Evolutionary conservation across 1,140 invertebrate genomes (phyloP).

Genomic region (Helicoverpa armigera): DNA sequence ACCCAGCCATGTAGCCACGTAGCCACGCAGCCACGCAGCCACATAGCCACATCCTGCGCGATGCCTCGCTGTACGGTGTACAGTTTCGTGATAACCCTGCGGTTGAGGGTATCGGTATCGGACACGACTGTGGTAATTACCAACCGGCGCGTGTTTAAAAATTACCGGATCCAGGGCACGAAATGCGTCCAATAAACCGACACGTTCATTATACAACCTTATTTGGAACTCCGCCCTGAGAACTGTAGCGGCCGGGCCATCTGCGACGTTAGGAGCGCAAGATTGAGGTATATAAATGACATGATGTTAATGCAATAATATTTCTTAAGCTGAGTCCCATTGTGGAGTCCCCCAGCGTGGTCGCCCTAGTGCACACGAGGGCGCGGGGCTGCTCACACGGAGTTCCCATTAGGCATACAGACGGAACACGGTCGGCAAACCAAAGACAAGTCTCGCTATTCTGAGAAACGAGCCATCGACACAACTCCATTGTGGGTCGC

Average conservation of each 20-base stretch:
- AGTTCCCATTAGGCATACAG: slow-evolving; percentile 19
- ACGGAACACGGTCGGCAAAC: slow-evolving; percentile 3
- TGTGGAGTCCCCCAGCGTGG: not conserved
- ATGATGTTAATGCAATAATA: not conserved
- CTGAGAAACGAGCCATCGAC: slow-evolving; percentile 28
- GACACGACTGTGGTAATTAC: slow-evolving; percentile 18
- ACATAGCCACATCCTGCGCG: not conserved
- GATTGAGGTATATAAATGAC: not conserved
- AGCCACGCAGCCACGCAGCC: not conserved
- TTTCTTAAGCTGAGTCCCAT: not conserved
- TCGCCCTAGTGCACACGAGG: not conserved
- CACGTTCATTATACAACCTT: slow-evolving; percentile 21
- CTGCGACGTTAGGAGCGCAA: not conserved
- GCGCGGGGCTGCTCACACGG: not conserved
- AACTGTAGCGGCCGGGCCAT: slow-evolving; percentile 12
- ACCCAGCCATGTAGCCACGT: not conserved
- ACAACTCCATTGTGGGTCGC: slow-evolving; percentile 14
- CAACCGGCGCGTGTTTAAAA: slow-evolving; percentile 5
- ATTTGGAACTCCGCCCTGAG: slow-evolving; percentile 3
- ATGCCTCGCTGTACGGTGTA: not conserved
- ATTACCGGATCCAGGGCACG: slow-evolving; percentile 14
- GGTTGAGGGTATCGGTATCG: slow-evolving; percentile 32
- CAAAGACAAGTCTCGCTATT: slow-evolving; percentile 16
- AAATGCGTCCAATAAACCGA: not conserved
- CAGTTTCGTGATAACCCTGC: slow-evolving; percentile 24